phyloP scores from a whole-genome alignment of 1,140 invertebrate species.

The Lordiphosa clarofinis region DNA sequence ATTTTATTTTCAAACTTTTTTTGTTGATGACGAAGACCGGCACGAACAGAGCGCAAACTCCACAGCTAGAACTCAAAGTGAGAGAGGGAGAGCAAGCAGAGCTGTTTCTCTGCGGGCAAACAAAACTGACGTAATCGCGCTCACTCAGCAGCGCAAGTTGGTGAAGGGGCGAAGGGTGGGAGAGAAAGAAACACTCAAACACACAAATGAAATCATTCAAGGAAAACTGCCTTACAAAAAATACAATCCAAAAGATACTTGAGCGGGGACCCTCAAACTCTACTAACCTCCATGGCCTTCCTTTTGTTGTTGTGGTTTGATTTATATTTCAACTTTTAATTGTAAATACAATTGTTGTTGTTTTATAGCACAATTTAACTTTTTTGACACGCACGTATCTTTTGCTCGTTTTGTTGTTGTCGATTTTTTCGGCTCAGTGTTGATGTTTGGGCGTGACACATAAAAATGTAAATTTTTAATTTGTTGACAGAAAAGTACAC shows the following conservation, averaged over 20 bases:
- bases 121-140: conserved; percentile 66
- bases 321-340: conserved; percentile 8
- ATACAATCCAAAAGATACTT: conserved; percentile 41
- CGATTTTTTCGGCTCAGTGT: conserved; percentile 8
- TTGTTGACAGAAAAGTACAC: conserved; percentile 31
- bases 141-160: conserved; percentile 3
- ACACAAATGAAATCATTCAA: conserved; percentile 71
- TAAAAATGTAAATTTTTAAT: conserved; percentile 32
- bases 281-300: conserved; percentile 63
- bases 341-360: conserved; percentile 18
- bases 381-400: conserved; percentile 54
- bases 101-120: conserved; percentile 10
- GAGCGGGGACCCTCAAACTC: conserved; percentile 25
- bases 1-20: neutral
- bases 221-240: conserved; percentile 49
- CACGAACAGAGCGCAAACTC: conserved; percentile 59
- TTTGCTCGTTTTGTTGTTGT: conserved; percentile 13
- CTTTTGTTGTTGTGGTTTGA: conserved; percentile 25
- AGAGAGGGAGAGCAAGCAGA: conserved; percentile 2
- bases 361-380: conserved; percentile 39
- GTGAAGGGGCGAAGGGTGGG: conserved; percentile 12
- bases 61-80: conserved; percentile 40
- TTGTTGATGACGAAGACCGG: conserved; percentile 8
- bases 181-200: conserved; percentile 22
- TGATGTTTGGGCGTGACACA: conserved; percentile 68